Evolutionary conservation across 2,888 invertebrate species (phyloP).

Genomic region (Digitonthophagus gazella): DNA sequence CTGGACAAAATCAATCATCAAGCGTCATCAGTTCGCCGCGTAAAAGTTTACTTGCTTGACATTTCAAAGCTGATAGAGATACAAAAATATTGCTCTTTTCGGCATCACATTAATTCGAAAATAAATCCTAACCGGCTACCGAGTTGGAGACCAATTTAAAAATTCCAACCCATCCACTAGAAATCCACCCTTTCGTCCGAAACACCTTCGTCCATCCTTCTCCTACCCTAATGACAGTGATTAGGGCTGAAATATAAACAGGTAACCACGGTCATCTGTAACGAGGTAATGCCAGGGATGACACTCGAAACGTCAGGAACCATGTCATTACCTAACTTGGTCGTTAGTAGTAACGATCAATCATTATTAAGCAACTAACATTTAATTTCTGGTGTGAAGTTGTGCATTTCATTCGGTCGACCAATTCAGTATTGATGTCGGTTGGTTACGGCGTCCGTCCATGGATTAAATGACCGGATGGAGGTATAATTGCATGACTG

Average conservation of each 20-base stretch:
- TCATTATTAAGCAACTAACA: constrained; percentile 43
- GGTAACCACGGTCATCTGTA: constrained; percentile 38
- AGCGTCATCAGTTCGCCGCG: not conserved
- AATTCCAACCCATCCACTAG: constrained; percentile 19
- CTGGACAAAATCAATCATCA: not conserved
- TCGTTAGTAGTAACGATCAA: constrained; percentile 43
- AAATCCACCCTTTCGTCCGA: not conserved
- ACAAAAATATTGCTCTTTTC: no score
- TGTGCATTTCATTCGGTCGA: constrained; percentile 35
- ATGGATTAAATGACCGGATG: constrained; percentile 35
- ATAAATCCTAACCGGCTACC: not conserved
- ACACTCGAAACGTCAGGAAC: constrained; percentile 40
- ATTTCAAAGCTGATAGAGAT: not conserved
- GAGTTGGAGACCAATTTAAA: constrained; percentile 17
- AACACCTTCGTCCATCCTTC: not conserved
- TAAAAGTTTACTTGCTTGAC: not conserved
- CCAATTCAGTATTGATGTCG: constrained; percentile 33
- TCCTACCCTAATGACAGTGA: constrained; percentile 31
- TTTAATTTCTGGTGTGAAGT: constrained; percentile 40
- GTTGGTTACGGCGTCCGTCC: constrained; percentile 21
- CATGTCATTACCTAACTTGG: constrained; percentile 42
- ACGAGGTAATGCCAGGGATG: constrained; percentile 43
- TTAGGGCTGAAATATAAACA: constrained; percentile 36
- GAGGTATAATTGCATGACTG: constrained; percentile 42
- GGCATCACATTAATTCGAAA: no score